Evolutionary conservation across 2,113 vertebrate species (phyloP).

Genomic region (Charadrius vociferus): DNA sequence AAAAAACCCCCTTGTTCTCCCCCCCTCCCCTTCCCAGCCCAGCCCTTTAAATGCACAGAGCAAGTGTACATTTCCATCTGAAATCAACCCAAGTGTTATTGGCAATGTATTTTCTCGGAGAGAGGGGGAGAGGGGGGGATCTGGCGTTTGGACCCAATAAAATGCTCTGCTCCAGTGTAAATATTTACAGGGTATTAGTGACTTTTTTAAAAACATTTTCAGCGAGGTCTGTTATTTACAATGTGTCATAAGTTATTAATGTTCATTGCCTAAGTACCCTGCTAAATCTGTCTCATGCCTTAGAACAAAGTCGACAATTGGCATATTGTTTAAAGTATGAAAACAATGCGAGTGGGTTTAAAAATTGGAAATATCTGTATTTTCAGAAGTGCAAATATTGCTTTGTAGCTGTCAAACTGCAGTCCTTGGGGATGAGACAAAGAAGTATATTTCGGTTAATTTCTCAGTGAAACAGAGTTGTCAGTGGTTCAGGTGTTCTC

Average conservation of each 20-base stretch:
- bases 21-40: neutral
- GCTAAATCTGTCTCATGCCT: slow-evolving; percentile 72
- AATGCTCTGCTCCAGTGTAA: slow-evolving; percentile 68
- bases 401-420: slow-evolving; percentile 40
- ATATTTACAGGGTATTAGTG: slow-evolving; percentile 80
- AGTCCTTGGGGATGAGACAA: neutral
- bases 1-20: neutral
- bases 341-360: slow-evolving; percentile 74
- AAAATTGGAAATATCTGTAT: slow-evolving; percentile 63
- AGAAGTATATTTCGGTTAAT: neutral
- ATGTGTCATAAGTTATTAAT: slow-evolving; percentile 80
- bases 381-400: slow-evolving; percentile 37
- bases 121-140: slow-evolving; percentile 13
- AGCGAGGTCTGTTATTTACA: slow-evolving; percentile 77
- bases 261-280: slow-evolving; percentile 72
- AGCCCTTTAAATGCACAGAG: slow-evolving; percentile 63
- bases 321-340: slow-evolving; percentile 76
- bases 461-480: neutral
- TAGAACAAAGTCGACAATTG: slow-evolving; percentile 80
- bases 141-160: slow-evolving; percentile 67
- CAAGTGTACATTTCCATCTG: slow-evolving; percentile 61
- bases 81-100: slow-evolving; percentile 63
- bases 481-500: neutral
- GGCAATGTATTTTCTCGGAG: slow-evolving; percentile 40
- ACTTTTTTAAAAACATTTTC: slow-evolving; percentile 76